Evolutionary conservation across 2,113 vertebrate genomes (phyloP), one percentile per base, ranked within the genome.

Genomic region (Nanorana parkeri): DNA sequence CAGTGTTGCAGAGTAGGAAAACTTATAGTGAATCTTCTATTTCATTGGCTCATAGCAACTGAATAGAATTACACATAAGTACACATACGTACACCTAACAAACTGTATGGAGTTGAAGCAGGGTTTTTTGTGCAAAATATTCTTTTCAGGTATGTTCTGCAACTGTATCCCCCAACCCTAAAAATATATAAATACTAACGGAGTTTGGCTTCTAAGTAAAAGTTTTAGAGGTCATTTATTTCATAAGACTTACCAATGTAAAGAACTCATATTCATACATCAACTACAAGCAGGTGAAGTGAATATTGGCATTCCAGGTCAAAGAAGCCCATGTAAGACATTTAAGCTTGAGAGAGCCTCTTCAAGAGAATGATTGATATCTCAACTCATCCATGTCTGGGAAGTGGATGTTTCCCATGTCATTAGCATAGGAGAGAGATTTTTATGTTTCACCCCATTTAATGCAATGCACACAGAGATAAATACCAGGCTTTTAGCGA

Each of bases 301-400:
- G 17, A 17, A 68, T 83, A 75, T 68, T 76, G 71, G 52, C 64
- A 83, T 76, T 76, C 28, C 32, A 75, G 63, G 61, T 60, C 80
- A 82, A 67, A 82, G 23, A 82, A 82, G 71, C 28, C 63, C 36
- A 68, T 83, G 80, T 83, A 83, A 83, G 63, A 83, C 80, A 68
- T 76, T 66, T 73, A 83, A 51, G 54, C 80, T 76, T 83, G 63
- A 76, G 72, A 26, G 54, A 83, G 36, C 64, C 24, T 60, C 66
- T 68, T 74, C 61, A 26, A 63, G 20, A 74, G 21, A 83, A 76
- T 76, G 80, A 83, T 75, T 83, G 80, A 83, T 83, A 75, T 76
- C 41, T 76, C 63, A 83, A 66, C 80, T 83, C 63, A 83, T 75
- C 63, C 80, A 83, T 83, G 60, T 75, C 80, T 65, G 63, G 26